These are phyloP conservation scores for Actinia tenebrosa DNA, from an alignment of 64 coral and sea anemone species.

Conservation along the genomic window DNA sequence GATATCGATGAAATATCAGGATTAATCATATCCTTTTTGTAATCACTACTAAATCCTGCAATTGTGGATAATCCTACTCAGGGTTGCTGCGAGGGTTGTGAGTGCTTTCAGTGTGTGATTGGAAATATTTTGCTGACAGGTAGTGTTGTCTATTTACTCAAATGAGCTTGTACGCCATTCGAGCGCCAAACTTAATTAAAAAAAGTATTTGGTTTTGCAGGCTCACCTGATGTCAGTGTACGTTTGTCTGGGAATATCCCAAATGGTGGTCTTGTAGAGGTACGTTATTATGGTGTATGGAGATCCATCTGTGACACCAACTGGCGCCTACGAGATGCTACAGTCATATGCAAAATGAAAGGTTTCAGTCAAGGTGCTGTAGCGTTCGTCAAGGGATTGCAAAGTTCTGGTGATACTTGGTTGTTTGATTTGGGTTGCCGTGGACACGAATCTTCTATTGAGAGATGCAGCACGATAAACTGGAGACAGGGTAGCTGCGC, in stretches of 20 bases:
- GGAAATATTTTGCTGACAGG: too few species aligned
- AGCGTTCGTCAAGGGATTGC: background rate
- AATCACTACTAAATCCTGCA: too few species aligned
- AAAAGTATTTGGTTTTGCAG: background rate
- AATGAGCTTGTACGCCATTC: too few species aligned
- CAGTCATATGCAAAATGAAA: background rate
- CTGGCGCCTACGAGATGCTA: background rate
- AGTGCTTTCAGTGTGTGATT: too few species aligned
- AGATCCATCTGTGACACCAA: background rate
- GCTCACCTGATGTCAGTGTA: background rate
- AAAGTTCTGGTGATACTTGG: background rate
- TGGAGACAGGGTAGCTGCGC: background rate
- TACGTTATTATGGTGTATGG: conserved; percentile 3
- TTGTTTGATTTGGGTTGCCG: background rate
- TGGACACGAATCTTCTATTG: background rate
- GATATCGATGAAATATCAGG: too few species aligned
- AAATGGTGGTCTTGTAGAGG: background rate
- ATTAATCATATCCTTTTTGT: too few species aligned
- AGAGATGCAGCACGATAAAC: background rate
- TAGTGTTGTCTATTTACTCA: too few species aligned
- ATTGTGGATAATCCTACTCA: too few species aligned
- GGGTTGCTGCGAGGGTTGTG: too few species aligned
- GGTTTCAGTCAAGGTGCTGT: background rate
- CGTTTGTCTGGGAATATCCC: background rate
- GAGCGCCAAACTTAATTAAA: too few species aligned